A percentile compares a stretch with the other conserved stretches of the same genome.
These are phyloP conservation scores for Callorhinus ursinus DNA, from an alignment of 2,113 vertebrate genomes.

Conservation along the genomic window DNA sequence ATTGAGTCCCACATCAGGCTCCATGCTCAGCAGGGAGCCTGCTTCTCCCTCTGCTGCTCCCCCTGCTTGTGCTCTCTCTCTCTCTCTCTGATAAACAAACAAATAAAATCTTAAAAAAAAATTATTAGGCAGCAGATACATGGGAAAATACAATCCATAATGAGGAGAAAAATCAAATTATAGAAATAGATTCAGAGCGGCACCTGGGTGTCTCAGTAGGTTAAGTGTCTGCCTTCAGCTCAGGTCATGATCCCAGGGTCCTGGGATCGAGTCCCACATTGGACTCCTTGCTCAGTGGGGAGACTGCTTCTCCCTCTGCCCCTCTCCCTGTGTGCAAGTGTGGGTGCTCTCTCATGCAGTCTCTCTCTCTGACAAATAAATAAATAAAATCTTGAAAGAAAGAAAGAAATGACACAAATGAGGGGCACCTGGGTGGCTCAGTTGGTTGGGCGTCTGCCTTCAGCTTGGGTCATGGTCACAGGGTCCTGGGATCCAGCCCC, in stretches of 20 bases:
- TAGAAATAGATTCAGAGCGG: not conserved
- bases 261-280: not conserved
- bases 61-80: no score
- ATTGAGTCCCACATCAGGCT: no score
- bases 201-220: not conserved
- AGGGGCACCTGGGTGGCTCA: not conserved
- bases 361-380: not conserved
- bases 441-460: not conserved
- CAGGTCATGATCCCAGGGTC: not conserved
- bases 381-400: no score
- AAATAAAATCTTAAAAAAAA: not conserved
- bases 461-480: fast-evolving
- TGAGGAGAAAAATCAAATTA: not conserved
- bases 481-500: not conserved
- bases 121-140: not conserved
- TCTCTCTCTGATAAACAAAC: no score
- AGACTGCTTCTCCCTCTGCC: not conserved
- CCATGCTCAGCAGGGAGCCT: no score
- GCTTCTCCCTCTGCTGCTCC: no score
- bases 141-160: not conserved
- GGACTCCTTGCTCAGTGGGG: not conserved
- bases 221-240: not conserved
- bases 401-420: not conserved
- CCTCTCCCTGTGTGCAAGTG: fast-evolving
- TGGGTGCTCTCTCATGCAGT: not conserved